phyloP scores from a whole-genome alignment of 2,888 invertebrate species.

The Arenicola marina region DNA sequence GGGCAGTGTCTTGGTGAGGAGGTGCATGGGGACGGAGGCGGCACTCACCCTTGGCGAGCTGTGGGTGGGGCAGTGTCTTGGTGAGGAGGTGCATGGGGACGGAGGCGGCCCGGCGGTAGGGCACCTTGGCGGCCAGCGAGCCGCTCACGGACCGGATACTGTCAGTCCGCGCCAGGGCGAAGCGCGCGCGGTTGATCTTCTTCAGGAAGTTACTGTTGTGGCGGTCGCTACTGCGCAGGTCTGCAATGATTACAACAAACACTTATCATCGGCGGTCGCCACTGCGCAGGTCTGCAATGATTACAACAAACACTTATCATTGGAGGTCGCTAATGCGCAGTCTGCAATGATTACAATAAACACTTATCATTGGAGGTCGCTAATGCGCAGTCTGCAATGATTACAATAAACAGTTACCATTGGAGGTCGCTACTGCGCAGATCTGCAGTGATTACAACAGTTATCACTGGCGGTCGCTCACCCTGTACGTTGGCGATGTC shows the following conservation, averaged over 20 bases:
- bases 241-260: constrained; percentile 68
- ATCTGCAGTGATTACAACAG: constrained; percentile 71
- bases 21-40: too few species aligned
- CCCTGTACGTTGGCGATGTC: constrained; percentile 84
- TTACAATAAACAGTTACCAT: too few species aligned
- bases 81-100: constrained; percentile 70
- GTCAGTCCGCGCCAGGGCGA: constrained; percentile 67
- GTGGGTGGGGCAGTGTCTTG: constrained; percentile 20
- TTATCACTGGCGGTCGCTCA: too few species aligned
- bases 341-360: too few species aligned
- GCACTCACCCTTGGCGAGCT: constrained; percentile 8
- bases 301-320: too few species aligned
- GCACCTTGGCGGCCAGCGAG: constrained; percentile 90
- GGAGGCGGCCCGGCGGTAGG: constrained; percentile 91
- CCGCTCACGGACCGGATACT: constrained; percentile 78
- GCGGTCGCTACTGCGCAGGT: constrained; percentile 84
- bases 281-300: too few species aligned
- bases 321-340: too few species aligned
- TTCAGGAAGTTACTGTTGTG: constrained; percentile 83
- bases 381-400: too few species aligned
- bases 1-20: too few species aligned
- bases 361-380: too few species aligned
- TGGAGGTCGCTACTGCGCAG: constrained; percentile 85
- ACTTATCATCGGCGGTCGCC: too few species aligned
- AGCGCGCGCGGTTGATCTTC: constrained; percentile 86